Conservation (phyloP, 1,140 invertebrate species). For the Choristoneura fumiferana region DNA sequence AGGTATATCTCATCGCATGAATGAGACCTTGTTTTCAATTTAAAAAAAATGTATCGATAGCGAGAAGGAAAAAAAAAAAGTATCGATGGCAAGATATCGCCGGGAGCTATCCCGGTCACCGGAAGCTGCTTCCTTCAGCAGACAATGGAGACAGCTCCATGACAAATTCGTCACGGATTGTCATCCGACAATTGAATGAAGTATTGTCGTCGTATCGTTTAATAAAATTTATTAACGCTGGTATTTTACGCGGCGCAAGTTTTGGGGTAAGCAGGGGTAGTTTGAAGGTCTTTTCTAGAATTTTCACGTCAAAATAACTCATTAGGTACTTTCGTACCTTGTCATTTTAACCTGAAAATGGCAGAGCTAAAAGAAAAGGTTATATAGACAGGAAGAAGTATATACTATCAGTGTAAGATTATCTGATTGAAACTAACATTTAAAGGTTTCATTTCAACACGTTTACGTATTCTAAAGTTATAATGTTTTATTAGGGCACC, state of each 20-base stretch:
- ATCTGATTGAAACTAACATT: too few relatives aligned
- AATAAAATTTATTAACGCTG: slow-evolving; percentile 73
- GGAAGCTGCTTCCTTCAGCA: slow-evolving; percentile 69
- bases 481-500: too few relatives aligned
- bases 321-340: too few relatives aligned
- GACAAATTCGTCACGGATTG: slow-evolving; percentile 71
- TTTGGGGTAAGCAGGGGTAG: neutral
- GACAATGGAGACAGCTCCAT: slow-evolving; percentile 59
- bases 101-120: slow-evolving; percentile 50
- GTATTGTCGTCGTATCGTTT: slow-evolving; percentile 52
- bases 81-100: slow-evolving; percentile 69
- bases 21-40: slow-evolving; percentile 34
- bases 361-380: too few relatives aligned
- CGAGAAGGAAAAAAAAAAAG: slow-evolving; percentile 21
- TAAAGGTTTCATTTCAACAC: too few relatives aligned
- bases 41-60: slow-evolving; percentile 48
- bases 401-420: too few relatives aligned
- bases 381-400: too few relatives aligned
- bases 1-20: slow-evolving; percentile 23
- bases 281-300: too few relatives aligned
- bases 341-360: too few relatives aligned
- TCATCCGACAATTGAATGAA: slow-evolving; percentile 53
- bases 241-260: slow-evolving; percentile 36
- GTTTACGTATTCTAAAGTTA: too few relatives aligned
- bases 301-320: too few relatives aligned